Evolutionary conservation across 2,113 vertebrate species (phyloP).

Genomic region (Charadrius vociferus): DNA sequence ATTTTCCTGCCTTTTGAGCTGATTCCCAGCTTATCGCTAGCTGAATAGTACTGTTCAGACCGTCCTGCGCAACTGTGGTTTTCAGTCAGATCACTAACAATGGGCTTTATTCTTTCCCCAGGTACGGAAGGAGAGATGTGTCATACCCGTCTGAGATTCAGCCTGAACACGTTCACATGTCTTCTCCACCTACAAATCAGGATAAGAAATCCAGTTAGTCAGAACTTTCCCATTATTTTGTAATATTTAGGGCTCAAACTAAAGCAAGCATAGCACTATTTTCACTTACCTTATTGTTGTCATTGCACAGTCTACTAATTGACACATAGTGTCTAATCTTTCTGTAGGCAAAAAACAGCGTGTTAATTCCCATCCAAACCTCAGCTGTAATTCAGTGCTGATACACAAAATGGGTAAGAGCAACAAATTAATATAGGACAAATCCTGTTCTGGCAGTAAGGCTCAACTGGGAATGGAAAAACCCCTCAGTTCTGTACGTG

Average conservation of each 20-base stretch:
- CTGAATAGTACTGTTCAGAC: not conserved
- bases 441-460: not conserved
- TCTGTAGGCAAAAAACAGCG: constrained; percentile 79
- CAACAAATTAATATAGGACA: not conserved
- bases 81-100: not conserved
- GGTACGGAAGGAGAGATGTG: not conserved
- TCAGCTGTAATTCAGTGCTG: not conserved
- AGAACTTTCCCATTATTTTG: not conserved
- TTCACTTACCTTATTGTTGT: constrained; percentile 91
- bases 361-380: constrained; percentile 45
- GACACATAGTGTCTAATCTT: constrained; percentile 99
- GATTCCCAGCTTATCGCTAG: no score
- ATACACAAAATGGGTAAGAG: not conserved
- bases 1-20: no score
- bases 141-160: constrained; percentile 91
- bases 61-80: not conserved
- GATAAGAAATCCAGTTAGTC: constrained; percentile 47
- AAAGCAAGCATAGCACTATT: not conserved
- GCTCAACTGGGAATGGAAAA: not conserved
- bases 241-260: not conserved
- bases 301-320: constrained; percentile 93
- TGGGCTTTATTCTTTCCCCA: not conserved
- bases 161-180: constrained; percentile 87
- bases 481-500: not conserved
- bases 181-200: constrained; percentile 84